Base-by-base conservation (phyloP, 2,888 invertebrate species). In the Andrena praecox region DNA sequence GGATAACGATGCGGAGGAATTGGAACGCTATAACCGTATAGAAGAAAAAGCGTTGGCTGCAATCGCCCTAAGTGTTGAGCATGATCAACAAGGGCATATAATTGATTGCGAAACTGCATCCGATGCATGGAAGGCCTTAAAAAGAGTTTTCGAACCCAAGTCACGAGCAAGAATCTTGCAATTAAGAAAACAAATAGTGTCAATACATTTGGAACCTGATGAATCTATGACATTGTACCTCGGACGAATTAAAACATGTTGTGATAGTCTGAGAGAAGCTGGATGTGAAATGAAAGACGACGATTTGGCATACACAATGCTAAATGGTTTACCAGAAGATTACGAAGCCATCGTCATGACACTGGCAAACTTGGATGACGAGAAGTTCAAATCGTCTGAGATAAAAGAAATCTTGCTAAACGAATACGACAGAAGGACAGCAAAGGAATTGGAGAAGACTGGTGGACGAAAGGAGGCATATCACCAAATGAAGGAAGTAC, bases 181-280 rank as follows among this genome's bases (percentile, higher is more conserved):
- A 27, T 29, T 73, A 8, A 73, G 56, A 24, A 72, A 70, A 16
- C 68, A 73, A 35, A 70, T 81, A 16, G 69, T 81, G 1, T 62
- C 70, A 24, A 77, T 81, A 69, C 16, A 50, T 10, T 33, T 81
- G n/a, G 59, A 73, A 64, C 29, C 8, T 12, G 69, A 69, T 52
- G 81, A 77, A n/a, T 31, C 81, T 6, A 81, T 77, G 64, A 69
- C 27, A 0, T 68, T 69, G 16, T 81, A 81, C 33, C 27, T 81
- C 1, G 5, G 54, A 59, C 68, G 81, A 48, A 31, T 81, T 2
- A 81, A 77, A 29, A 73, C 60, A 4, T 79, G 79, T 29, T 69
- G 69, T 10, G 81, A 77, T 35, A 70, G 67, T 16, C 33, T 81
- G 12, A 68, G 63, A 20, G 73, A 68, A 66, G 80, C 80, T 10